Base-by-base conservation (phyloP, 1,140 invertebrate species). In the Adoxophyes honmai region DNA sequence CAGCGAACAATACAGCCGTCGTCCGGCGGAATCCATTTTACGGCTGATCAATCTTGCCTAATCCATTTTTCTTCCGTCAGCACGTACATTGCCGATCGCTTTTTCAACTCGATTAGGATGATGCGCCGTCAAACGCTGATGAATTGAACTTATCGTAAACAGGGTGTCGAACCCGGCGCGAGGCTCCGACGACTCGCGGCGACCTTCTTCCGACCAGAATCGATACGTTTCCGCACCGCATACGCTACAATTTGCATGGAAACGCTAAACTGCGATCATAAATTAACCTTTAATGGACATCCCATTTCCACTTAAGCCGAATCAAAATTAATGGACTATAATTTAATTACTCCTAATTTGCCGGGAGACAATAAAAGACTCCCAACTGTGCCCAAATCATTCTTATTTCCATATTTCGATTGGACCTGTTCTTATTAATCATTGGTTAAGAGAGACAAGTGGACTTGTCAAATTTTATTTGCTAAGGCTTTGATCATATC, bases 241-340 rank as follows among this genome's bases (percentile, higher is more conserved):
- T 48, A 48, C 42, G 42, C 21, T 28, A 48, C 21, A 48, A 48
- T 48, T 48, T 48, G 42, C 42, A 48, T 48, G 16, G 16, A n/a
- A 16, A 21, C 39, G 42, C 42, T 48, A 48, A 16, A 21, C 21
- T 48, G 16, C 42, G 16, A 21, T 11, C 42, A 53, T 60, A 65
- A 64, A 67, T 64, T 64, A 53, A 52, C 51, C 54, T 59, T 57
- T 35, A 70, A 70, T 60, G 57, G 52, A 60, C 57, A 38, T 42
- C 33, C 38, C 56, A 44, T 59, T 61, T 52, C 34, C 52, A 59
- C 60, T 59, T 54, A 64, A 28, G 54, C 52, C 51, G 48, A 52
- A 57, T 59, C 57, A 37, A 44, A 69, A 55, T 62, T 64, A 64
- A 70, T 60, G 59, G 58, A 54, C 21, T 42, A 60, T 59, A 55